Base-by-base conservation (phyloP, 1,140 invertebrate genomes). In the Camponotus floridanus region DNA sequence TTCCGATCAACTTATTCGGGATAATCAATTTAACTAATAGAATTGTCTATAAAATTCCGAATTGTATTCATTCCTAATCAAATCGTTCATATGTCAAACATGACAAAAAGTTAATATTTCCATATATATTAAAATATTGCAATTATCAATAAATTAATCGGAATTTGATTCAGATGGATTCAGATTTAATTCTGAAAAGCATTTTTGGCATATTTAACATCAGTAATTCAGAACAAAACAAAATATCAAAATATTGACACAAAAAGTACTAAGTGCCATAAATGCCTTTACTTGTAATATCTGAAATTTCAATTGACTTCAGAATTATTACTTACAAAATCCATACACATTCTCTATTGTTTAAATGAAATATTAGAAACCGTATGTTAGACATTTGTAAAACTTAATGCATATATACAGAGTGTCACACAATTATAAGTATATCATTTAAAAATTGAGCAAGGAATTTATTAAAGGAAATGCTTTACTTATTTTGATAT, bases 151-250 rank as follows among this genome's bases (percentile, higher is more conserved):
- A 51, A 51, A 51, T 51, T 51, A 51, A 51, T 51, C 48, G 15
- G 48, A 51, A 51, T 51, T 51, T 51, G 1, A 51, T 51, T 51
- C 15, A 51, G 48, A 51, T 51, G 13, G 4, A 26, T 26, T 26
- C 26, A 26, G 26, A 26, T 26, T 26, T 26, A 1, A 26, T 9
- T 15, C 4, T 5, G 18, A 33, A 8, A 62, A 86, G 18, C 62
- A 36, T 57, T 68, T 62, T 59, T 78, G 33, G 61, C 81, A 87
- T 67, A 71, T 86, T 57, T 55, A 59, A 76, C 73, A 65, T 73
- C 73, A 78, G 31, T 51, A 61, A 81, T 45, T 73, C 8, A 7
- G 11, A 83, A 78, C 45, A 31, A 68, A 31, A 80, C 65, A 76
- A 21, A 86, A 74, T 73, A 45, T 7, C 6, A 33, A 74, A 51